These are phyloP conservation scores for Steromphala cineraria DNA, from an alignment of 2,888 invertebrate genomes.

Conservation along the genomic window DNA sequence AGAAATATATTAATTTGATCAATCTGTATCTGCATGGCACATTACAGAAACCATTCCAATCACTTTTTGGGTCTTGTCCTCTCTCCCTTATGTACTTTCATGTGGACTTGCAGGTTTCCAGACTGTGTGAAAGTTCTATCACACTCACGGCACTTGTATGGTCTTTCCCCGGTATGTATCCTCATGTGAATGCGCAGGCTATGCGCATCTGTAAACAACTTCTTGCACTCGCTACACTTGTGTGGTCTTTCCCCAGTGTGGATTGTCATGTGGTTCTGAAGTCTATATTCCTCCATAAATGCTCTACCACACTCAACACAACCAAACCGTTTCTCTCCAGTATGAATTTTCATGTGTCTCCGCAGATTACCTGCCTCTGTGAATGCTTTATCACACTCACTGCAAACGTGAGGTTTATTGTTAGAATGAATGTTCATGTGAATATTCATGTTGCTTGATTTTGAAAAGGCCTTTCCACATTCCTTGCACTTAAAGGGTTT, in stretches of 20 bases:
- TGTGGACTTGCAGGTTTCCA: background rate
- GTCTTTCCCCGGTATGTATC: background rate
- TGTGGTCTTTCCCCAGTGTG: background rate
- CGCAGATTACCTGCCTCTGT: background rate
- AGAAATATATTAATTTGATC: no score
- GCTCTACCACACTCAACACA: slow-evolving; percentile 14
- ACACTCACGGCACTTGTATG: background rate
- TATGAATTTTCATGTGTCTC: slow-evolving; percentile 19
- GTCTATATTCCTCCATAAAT: background rate
- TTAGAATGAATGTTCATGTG: slow-evolving; percentile 14
- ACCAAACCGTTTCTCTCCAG: slow-evolving; percentile 15
- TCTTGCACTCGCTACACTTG: background rate
- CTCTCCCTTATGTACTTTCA: slow-evolving; percentile 5
- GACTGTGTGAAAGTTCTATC: background rate
- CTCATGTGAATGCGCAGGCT: background rate
- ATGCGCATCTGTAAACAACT: background rate
- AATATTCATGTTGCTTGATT: background rate
- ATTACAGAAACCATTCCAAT: no score
- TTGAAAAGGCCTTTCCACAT: background rate
- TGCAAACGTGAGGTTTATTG: background rate
- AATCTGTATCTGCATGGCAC: no score
- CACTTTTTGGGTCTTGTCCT: no score
- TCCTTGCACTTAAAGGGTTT: background rate
- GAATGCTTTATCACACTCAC: slow-evolving; percentile 24
- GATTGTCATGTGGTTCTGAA: background rate